Evolutionary conservation across 2,888 invertebrate species (phyloP).

Genomic region (Melanargia galathea): DNA sequence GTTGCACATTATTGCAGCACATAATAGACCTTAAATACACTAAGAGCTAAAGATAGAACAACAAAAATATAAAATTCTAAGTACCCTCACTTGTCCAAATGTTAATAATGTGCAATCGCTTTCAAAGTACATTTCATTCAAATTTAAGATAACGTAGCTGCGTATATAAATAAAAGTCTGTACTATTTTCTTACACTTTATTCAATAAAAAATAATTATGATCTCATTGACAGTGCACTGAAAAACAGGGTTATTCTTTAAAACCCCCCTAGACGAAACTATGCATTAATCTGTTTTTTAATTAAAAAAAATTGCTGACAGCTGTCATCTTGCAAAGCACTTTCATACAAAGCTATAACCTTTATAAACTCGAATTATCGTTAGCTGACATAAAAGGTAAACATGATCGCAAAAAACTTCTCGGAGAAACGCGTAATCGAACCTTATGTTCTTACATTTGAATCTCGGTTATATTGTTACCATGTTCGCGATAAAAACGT

Average conservation of each 20-base stretch:
- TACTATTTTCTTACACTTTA: slow-evolving; percentile 58
- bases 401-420: too few relatives aligned
- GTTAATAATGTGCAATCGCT: slow-evolving; percentile 36
- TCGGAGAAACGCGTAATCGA: too few relatives aligned
- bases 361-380: too few relatives aligned
- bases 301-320: too few relatives aligned
- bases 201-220: slow-evolving; percentile 47
- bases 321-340: too few relatives aligned
- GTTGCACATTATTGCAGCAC: slow-evolving; percentile 34
- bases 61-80: not conserved
- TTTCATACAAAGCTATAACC: too few relatives aligned
- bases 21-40: not conserved
- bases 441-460: too few relatives aligned
- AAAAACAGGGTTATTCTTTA: slow-evolving; percentile 66
- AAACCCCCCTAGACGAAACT: slow-evolving; percentile 29
- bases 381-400: too few relatives aligned
- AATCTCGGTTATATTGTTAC: too few relatives aligned
- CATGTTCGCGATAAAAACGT: too few relatives aligned
- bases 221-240: slow-evolving; percentile 63
- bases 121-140: slow-evolving; percentile 19
- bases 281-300: slow-evolving; percentile 12
- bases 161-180: slow-evolving; percentile 35
- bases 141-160: slow-evolving; percentile 25
- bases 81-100: slow-evolving; percentile 14
- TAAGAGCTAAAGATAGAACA: slow-evolving; percentile 13